phyloP scores from a whole-genome alignment of 2,113 vertebrate genomes.

The Odontophorus gujanensis region DNA sequence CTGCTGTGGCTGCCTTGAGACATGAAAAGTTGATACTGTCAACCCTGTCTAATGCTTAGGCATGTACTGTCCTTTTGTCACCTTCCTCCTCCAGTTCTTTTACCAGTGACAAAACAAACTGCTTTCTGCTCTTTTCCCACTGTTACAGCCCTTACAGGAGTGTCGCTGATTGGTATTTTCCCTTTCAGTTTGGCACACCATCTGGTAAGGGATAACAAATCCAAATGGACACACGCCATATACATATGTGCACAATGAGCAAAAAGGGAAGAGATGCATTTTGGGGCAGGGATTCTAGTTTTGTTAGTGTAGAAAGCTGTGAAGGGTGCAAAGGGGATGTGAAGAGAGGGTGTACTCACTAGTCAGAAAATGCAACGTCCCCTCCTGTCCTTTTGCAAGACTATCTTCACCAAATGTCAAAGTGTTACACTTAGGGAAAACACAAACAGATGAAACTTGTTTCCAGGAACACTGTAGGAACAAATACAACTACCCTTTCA shows the following conservation, averaged over 20 bases:
- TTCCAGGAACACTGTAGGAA: neutral
- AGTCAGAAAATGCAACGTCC: neutral
- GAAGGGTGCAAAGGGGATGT: neutral
- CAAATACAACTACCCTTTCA: slow-evolving; percentile 30
- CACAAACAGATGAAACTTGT: neutral
- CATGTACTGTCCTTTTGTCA: neutral
- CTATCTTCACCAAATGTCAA: neutral
- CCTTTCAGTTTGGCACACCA: neutral
- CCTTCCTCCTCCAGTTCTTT: neutral
- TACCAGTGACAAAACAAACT: neutral
- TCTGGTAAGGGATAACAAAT: neutral
- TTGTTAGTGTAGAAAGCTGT: neutral
- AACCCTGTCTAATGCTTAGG: neutral
- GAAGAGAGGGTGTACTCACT: neutral
- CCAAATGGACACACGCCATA: neutral
- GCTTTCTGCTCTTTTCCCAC: neutral
- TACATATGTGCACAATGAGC: neutral
- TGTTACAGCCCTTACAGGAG: neutral
- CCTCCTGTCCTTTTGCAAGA: neutral
- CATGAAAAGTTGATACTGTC: neutral
- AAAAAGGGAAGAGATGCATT: neutral
- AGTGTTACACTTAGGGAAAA: neutral
- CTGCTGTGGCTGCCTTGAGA: neutral
- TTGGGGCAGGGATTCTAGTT: neutral
- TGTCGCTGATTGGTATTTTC: neutral